Conservation (phyloP, 2,113 vertebrate genomes). For the Tor tambroides region DNA sequence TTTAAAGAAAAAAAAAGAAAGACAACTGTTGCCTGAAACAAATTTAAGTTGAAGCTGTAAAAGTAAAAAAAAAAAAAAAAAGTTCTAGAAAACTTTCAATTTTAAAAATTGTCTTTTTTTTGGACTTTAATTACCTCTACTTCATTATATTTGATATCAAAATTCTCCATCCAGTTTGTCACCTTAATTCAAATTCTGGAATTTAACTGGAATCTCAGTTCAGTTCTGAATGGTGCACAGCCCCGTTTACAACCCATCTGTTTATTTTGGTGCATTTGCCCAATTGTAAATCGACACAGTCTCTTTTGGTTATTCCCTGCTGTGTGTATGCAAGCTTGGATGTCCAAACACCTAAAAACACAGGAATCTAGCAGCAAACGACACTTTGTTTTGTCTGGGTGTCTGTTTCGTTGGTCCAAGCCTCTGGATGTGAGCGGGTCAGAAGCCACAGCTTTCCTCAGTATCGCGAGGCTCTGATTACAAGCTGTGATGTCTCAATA, state of each 20-base stretch:
- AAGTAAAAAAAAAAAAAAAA: too few relatives aligned
- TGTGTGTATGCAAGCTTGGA: conserved; percentile 9
- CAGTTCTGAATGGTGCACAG: background rate
- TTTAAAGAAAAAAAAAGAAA: too few relatives aligned
- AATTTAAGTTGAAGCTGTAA: too few relatives aligned
- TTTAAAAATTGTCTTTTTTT: too few relatives aligned
- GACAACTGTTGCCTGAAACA: too few relatives aligned
- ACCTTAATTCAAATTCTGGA: background rate
- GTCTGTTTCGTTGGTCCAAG: conserved; percentile 61
- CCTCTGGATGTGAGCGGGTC: conserved; percentile 70
- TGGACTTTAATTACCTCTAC: too few relatives aligned
- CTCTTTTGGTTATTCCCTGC: conserved; percentile 31
- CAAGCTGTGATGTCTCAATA: conserved; percentile 72
- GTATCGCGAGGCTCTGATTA: conserved; percentile 71
- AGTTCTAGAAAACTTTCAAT: too few relatives aligned
- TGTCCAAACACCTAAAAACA: conserved; percentile 34
- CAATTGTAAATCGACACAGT: conserved; percentile 20
- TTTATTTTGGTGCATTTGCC: conserved; percentile 22
- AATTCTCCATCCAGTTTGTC: background rate
- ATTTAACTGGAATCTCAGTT: background rate
- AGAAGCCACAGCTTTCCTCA: conserved; percentile 68
- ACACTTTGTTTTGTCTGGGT: conserved; percentile 73
- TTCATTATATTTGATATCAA: too few relatives aligned
- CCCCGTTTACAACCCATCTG: background rate
- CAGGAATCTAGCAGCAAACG: conserved; percentile 60